A percentile compares a stretch with the other conserved stretches of the same genome.
phyloP scores from a whole-genome alignment of 2,797 vertebrate species.

The Coregonus suidteri region DNA sequence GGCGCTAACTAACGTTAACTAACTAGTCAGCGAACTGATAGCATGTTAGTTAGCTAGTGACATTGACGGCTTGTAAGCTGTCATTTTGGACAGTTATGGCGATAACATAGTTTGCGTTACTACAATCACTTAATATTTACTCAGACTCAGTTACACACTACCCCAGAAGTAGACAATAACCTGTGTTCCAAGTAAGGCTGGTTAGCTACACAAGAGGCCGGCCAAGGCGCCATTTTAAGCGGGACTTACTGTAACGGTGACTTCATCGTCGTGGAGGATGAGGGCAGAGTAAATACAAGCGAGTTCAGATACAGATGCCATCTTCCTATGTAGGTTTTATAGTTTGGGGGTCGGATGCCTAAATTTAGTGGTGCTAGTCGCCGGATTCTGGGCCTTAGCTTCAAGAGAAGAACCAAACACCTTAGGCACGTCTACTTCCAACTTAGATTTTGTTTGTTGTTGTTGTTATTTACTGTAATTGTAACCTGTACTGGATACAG shows the following conservation, averaged over 20 bases:
- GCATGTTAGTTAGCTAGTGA: not conserved
- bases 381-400: slow-evolving; percentile 96
- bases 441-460: slow-evolving; percentile 19
- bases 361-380: slow-evolving; percentile 88
- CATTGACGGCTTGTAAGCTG: not conserved
- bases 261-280: slow-evolving; percentile 86
- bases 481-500: no score
- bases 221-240: slow-evolving; percentile 57
- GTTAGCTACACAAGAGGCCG: not conserved
- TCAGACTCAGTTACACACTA: not conserved
- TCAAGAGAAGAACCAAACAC: slow-evolving; percentile 92
- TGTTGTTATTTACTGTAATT: no score
- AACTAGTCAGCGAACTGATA: not conserved
- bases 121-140: not conserved
- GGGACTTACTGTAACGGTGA: slow-evolving; percentile 91
- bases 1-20: not conserved
- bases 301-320: slow-evolving; percentile 87
- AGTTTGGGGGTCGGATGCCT: slow-evolving; percentile 71
- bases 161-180: not conserved
- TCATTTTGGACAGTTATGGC: not conserved
- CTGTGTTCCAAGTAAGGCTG: not conserved
- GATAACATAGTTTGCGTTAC: not conserved
- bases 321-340: slow-evolving; percentile 39
- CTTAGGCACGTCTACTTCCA: slow-evolving; percentile 68
- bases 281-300: slow-evolving; percentile 88